phyloP scores from a whole-genome alignment of 2,888 invertebrate genomes.

The Eupeodes luniger region DNA sequence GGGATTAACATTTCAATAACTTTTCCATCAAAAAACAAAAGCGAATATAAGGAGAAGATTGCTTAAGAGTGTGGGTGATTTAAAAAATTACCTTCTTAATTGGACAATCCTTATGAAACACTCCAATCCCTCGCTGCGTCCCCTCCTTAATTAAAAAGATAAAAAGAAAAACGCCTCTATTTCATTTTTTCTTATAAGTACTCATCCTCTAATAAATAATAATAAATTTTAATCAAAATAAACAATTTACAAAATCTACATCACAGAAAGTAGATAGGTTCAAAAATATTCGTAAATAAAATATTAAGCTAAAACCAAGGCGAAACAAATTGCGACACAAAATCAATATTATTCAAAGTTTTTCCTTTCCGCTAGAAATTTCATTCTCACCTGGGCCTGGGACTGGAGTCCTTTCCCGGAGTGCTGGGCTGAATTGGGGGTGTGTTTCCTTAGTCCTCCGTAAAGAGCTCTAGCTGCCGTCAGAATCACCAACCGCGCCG shows the following conservation, averaged over 20 bases:
- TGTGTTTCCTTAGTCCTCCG: neutral
- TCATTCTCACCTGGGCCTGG: neutral
- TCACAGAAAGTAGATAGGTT: neutral
- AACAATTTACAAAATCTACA: conserved; percentile 18
- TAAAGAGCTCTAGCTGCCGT: no score
- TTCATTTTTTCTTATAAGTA: no score
- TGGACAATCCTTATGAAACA: neutral
- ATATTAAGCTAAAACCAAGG: conserved; percentile 12
- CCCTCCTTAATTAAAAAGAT: neutral
- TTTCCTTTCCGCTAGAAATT: neutral
- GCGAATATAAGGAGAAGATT: no score
- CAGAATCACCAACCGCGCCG: no score
- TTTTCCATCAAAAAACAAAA: no score
- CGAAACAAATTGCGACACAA: conserved; percentile 31
- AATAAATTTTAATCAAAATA: conserved; percentile 36
- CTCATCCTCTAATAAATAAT: neutral
- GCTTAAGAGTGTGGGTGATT: neutral
- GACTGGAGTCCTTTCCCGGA: no score
- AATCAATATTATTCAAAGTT: conserved; percentile 37
- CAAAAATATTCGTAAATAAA: neutral
- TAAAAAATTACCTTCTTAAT: neutral
- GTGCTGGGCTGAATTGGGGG: neutral
- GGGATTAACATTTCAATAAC: no score
- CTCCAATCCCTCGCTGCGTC: no score
- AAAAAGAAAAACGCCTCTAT: neutral